These are phyloP conservation scores for Hoplostethus atlanticus DNA, from an alignment of 2,797 vertebrate genomes.

Conservation along the genomic window DNA sequence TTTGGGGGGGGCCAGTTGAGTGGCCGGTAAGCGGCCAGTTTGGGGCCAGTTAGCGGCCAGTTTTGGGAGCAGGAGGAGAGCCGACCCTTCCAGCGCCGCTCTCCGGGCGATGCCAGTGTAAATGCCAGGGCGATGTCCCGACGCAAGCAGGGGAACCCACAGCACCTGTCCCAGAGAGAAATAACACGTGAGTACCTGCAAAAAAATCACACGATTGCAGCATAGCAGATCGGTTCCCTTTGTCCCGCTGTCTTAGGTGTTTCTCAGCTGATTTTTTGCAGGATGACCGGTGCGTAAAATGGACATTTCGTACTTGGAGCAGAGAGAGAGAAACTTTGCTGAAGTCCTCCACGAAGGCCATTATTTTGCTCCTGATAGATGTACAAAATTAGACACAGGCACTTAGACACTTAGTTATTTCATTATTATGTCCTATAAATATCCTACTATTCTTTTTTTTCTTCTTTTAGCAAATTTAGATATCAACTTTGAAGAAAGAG, in stretches of 20 bases:
- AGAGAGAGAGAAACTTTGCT: constrained; percentile 43
- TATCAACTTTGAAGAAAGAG: not conserved
- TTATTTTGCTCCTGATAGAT: not conserved
- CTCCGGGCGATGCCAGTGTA: constrained; percentile 97
- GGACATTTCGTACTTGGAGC: constrained; percentile 11
- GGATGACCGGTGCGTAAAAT: constrained; percentile 24
- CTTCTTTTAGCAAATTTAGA: constrained; percentile 15
- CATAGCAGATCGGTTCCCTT: not conserved
- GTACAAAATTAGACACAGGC: constrained; percentile 13
- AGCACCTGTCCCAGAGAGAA: constrained; percentile 99
- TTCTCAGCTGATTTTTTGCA: not conserved
- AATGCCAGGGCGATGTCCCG: constrained; percentile 99
- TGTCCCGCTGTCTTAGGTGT: not conserved
- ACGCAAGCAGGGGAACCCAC: constrained; percentile 99
- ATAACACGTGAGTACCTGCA: constrained; percentile 88
- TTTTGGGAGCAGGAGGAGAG: constrained; percentile 77
- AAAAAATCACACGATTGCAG: not conserved
- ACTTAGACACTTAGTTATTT: not conserved
- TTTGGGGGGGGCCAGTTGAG: constrained; percentile 17
- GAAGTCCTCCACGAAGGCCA: constrained; percentile 15
- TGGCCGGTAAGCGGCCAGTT: constrained; percentile 27
- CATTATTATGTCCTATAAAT: not conserved
- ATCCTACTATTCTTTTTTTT: not conserved
- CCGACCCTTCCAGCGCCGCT: constrained; percentile 88
- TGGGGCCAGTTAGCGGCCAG: constrained; percentile 38